phyloP scores from a whole-genome alignment of 1,140 invertebrate genomes.

The Eueides isabella region DNA sequence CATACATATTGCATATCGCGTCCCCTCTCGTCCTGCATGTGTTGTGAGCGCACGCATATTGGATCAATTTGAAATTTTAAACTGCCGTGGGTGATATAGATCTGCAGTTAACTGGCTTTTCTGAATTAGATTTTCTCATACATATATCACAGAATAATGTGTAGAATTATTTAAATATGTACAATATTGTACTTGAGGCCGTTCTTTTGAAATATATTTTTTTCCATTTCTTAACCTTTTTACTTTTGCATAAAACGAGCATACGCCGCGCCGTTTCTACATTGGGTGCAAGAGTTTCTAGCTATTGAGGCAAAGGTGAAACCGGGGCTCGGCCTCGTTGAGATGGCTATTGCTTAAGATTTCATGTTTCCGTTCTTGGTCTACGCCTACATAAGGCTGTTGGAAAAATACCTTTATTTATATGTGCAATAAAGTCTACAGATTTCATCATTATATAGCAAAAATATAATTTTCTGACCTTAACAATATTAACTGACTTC shows the following conservation, averaged over 20 bases:
- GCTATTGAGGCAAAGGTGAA: conserved; percentile 48
- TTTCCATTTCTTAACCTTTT: neutral
- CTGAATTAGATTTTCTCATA: neutral
- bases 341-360: conserved; percentile 45
- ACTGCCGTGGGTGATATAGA: conserved; percentile 1
- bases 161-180: neutral
- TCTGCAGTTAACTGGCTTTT: neutral
- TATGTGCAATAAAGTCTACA: conserved; percentile 7
- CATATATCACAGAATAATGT: neutral
- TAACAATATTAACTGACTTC: conserved; percentile 18
- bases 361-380: conserved; percentile 41
- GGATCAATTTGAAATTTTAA: conserved; percentile 30
- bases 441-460: conserved; percentile 12
- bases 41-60: conserved; percentile 19
- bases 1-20: conserved; percentile 28
- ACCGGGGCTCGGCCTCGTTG: conserved; percentile 42
- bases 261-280: conserved; percentile 19
- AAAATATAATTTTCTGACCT: conserved; percentile 10
- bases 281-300: conserved; percentile 35
- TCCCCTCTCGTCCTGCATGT: conserved; percentile 21
- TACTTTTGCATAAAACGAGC: neutral
- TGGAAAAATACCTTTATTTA: conserved; percentile 15
- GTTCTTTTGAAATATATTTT: neutral
- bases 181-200: too few relatives aligned
- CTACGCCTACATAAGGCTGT: conserved; percentile 30